phyloP scores from a whole-genome alignment of 2,113 vertebrate genomes.

The Festucalex cinctus region DNA sequence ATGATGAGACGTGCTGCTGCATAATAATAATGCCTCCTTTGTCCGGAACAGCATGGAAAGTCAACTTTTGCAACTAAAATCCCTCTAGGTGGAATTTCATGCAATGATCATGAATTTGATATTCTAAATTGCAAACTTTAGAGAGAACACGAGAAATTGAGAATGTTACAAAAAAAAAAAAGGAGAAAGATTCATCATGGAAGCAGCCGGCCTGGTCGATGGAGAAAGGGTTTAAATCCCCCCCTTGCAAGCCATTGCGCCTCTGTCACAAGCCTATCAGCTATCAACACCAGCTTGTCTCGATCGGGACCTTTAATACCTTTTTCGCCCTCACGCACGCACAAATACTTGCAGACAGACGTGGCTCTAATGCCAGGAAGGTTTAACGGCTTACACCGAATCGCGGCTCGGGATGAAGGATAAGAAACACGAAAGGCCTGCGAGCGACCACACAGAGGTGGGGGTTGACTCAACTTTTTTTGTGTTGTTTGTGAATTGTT shows the following conservation, averaged over 20 bases:
- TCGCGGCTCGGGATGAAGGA: slow-evolving; percentile 33
- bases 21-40: neutral
- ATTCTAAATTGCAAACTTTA: too few relatives aligned
- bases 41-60: neutral
- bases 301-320: slow-evolving; percentile 49
- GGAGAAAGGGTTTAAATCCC: slow-evolving; percentile 49
- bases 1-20: too few relatives aligned
- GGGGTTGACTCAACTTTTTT: slow-evolving; percentile 3
- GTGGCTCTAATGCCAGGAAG: slow-evolving; percentile 28
- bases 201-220: slow-evolving; percentile 28
- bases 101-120: slow-evolving; percentile 34
- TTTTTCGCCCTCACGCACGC: slow-evolving; percentile 8
- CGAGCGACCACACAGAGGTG: neutral
- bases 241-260: slow-evolving; percentile 47
- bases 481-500: slow-evolving; percentile 19
- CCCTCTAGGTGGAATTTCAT: slow-evolving; percentile 15
- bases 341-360: slow-evolving; percentile 17
- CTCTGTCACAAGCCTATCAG: slow-evolving; percentile 52
- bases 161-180: neutral
- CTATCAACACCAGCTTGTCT: slow-evolving; percentile 58
- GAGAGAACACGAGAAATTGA: neutral
- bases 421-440: slow-evolving; percentile 28
- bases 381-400: slow-evolving; percentile 37
- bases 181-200: slow-evolving; percentile 31
- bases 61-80: slow-evolving; percentile 13